Evolutionary conservation across 1,140 invertebrate genomes (phyloP), one percentile per base, ranked within the genome.

Genomic region (Trichogramma pretiosum): DNA sequence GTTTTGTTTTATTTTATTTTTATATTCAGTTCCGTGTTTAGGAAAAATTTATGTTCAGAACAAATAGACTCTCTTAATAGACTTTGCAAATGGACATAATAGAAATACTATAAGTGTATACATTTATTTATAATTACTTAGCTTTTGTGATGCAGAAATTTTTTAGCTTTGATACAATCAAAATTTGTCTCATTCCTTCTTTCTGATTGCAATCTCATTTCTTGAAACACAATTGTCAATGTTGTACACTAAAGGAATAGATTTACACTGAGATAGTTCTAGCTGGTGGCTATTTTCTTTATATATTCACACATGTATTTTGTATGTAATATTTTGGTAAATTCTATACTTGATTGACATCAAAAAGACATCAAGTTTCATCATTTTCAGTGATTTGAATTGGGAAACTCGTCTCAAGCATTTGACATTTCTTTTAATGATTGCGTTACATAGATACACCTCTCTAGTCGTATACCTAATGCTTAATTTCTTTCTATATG

Each of bases 61-160:
- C 46, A 59, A 62, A 67, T 70, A 68, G 62, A 70, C 65, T 70
- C 65, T 68, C 62, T 64, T 68, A 68, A 70, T 70, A 70, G 67
- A 70, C 66, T 70, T 68, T 70, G 67, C 67, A 68, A 63, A 68
- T 60, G 60, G 61, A 66, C 65, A 64, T 70, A 70, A 70, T 70
- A 70, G 66, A 67, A 68, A 70, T 68, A 67, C 63, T 65, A 67
- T 68, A 58, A n/a, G n/a, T n/a, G n/a, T n/a, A n/a, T n/a, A n/a
- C n/a, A n/a, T n/a, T n/a, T n/a, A n/a, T n/a, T n/a, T n/a, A n/a
- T n/a, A n/a, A n/a, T n/a, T 68, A 66, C 54, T 58, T 62, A 65
- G 62, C 56, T 62, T 61, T 39, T 50, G 47, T 58, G 10, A 50
- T 53, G 53, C 59, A 57, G 52, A 54, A 56, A 52, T 43, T 55